Conservation (phyloP, 2,113 vertebrate genomes). For the Tachysurus vachellii region DNA sequence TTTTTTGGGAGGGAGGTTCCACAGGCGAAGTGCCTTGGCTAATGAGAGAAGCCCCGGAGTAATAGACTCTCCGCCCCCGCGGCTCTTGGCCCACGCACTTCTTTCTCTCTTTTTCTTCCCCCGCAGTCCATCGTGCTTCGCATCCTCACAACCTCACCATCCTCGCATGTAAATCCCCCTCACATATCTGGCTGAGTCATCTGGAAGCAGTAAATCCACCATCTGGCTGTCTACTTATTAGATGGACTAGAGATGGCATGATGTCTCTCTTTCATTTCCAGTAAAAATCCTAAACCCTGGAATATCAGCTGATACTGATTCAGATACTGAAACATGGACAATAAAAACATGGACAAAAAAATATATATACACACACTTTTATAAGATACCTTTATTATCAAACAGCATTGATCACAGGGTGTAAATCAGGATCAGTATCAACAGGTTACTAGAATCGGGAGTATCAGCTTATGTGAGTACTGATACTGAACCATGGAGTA, state of each 20-base stretch:
- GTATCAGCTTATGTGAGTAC: neutral
- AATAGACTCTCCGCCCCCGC: conserved; percentile 56
- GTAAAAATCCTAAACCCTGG: neutral
- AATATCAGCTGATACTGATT: neutral
- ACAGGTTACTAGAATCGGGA: neutral
- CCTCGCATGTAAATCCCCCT: conserved; percentile 50
- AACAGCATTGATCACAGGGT: no score
- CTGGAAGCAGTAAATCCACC: conserved; percentile 47
- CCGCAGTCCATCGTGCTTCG: conserved; percentile 53
- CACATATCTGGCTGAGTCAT: conserved; percentile 56
- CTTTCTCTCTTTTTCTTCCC: conserved; percentile 44
- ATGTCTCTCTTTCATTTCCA: neutral
- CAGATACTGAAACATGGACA: neutral
- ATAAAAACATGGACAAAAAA: neutral
- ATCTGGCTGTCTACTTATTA: conserved; percentile 33
- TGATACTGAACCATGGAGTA: neutral
- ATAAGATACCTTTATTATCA: no score
- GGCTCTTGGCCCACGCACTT: conserved; percentile 48
- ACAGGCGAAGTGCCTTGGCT: conserved; percentile 45
- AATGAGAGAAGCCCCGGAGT: conserved; percentile 59
- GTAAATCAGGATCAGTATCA: no score
- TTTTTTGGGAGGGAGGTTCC: conserved; percentile 54
- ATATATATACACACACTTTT: neutral
- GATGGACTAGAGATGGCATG: neutral
- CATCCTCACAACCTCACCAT: conserved; percentile 37